Evolutionary conservation across 2,888 invertebrate genomes (phyloP), one percentile per base, ranked within the genome.

Genomic region (Agrochola lychnidis): DNA sequence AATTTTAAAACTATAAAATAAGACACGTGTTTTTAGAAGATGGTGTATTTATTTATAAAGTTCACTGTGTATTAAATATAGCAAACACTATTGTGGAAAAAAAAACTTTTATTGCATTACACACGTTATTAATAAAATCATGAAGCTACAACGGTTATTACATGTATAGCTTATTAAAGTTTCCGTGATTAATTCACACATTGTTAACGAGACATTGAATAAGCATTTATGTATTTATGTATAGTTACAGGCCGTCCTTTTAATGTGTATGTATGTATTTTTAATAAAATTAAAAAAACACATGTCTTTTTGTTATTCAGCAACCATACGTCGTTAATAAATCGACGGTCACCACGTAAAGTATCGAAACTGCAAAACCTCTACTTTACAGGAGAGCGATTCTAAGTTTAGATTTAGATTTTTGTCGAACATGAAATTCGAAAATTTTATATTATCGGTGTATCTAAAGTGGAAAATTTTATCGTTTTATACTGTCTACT

Each of bases 171-270:
- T 82, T 83, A 69, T 82, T 70, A 71, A 72, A 78, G 64, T 87
- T 82, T 68, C 74, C 68, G 87, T 81, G 81, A 86, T 77, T 45
- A 70, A 73, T 73, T 73, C 79, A 88, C 74, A 77, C 19, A 76
- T 79, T 84, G 76, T 87, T 78, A 81, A 83, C 69, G 77, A 87
- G 57, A 87, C 79, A 73, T 76, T 77, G 68, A 75, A 76, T 77
- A 79, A 79, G 87, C 88, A 88, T 88, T 89, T 82, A 87, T 83
- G 71, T 87, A 88, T 85, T 78, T 83, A 83, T 87, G 66, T 86
- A 87, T 82, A 79, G 79, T 73, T 85, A 87, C 79, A 84, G 74
- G 71, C 87, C 87, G 81, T 87, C 87, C 81, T 85, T 86, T 77
- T 78, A 83, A 78, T 51, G 79, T 85, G 75, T 77, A 78, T 88